Evolutionary conservation across 2,888 invertebrate genomes (phyloP), one percentile per base, ranked within the genome.

Genomic region (Icerya purchasi): DNA sequence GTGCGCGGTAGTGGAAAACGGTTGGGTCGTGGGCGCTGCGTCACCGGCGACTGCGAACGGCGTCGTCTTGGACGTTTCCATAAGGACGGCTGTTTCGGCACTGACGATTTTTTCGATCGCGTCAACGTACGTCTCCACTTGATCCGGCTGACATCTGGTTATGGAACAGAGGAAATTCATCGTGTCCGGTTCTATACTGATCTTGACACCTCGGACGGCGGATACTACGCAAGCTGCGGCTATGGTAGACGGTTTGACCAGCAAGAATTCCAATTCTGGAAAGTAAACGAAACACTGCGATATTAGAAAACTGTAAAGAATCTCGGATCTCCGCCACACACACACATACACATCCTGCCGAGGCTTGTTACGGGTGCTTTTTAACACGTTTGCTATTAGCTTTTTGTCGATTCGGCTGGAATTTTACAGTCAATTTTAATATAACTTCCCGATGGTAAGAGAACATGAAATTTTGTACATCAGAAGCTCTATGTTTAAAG

Each of bases 181-280:
- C 18, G 36, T 56, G 21, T 56, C 56, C 36, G 50, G 53, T 22
- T 60, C 60, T 23, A 56, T 36, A 49, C 56, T 56, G 20, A 56
- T 50, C 36, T 60, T 60, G 5, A 60, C 36, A 14, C 60, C 60
- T 56, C 56, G 56, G 22, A 60, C 51, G 14, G 60, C 60, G 25
- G 60, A 56, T 51, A 60, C 49, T 20, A 60, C 56, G 49, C 60
- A 60, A 50, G 60, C 54, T 2, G 56, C 56, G 14, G 60, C 60
- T 22, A 60, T 53, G 10, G 56, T 56, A 14, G 60, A 60, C 22
- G 60, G 60, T 22, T 56, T 56, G 51, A 56, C 51, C 2, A 51
- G 56, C 53, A 60, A 56, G 49, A 60, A 60, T 20, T 60, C n/a
- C n/a, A n/a, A n/a, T n/a, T n/a, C n/a, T n/a, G n/a, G n/a, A n/a